Conservation (phyloP, 2,888 invertebrate species). For the Heliconius aoede region DNA sequence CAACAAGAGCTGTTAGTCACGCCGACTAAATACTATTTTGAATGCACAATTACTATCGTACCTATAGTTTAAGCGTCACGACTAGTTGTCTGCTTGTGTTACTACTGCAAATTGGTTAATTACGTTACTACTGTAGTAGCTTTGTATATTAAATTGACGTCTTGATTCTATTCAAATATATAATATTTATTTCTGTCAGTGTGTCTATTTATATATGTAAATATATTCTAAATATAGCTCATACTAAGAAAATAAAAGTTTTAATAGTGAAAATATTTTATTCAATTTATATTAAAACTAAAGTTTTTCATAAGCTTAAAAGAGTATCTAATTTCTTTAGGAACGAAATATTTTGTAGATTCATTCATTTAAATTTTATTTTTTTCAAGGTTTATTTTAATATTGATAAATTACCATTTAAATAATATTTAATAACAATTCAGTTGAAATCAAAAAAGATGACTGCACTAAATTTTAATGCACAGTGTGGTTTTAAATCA, state of each 20-base stretch:
- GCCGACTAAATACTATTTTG: slow-evolving; percentile 54
- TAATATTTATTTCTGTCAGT: too few relatives aligned
- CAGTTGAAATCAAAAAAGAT: neutral
- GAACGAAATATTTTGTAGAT: too few relatives aligned
- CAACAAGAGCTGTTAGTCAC: slow-evolving; percentile 52
- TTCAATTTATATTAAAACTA: too few relatives aligned
- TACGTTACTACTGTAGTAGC: slow-evolving; percentile 15
- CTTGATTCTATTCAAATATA: neutral
- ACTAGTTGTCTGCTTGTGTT: neutral
- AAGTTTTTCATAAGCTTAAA: too few relatives aligned
- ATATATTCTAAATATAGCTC: too few relatives aligned
- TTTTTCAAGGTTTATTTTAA: too few relatives aligned
- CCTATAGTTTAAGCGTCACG: slow-evolving; percentile 52
- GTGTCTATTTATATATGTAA: neutral
- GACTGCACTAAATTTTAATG: neutral
- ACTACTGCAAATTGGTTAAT: neutral
- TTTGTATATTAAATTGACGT: neutral
- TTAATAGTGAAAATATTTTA: too few relatives aligned
- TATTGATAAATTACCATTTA: too few relatives aligned
- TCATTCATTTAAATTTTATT: too few relatives aligned
- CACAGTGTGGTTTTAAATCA: neutral
- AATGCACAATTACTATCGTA: slow-evolving; percentile 38
- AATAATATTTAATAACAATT: neutral
- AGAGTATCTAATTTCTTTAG: too few relatives aligned
- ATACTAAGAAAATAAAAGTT: too few relatives aligned